Base-by-base conservation (phyloP, 1,140 invertebrate genomes). In the Apis cerana region DNA sequence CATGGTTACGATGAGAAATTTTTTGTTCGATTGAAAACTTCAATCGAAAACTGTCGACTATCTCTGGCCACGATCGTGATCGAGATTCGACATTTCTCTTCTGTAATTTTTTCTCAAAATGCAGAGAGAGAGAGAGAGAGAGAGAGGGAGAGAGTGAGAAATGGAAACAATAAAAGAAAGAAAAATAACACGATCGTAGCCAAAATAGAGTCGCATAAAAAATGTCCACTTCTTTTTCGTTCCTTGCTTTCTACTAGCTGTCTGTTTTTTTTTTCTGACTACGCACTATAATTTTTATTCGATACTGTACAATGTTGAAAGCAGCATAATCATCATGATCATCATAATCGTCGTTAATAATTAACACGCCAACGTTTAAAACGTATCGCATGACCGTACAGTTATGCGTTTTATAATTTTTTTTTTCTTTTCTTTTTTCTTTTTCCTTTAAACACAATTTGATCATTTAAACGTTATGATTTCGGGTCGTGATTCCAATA, bases 291-390 rank as follows among this genome's bases (percentile, higher is more conserved):
- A 88, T 82, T 90, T 92, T 92, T 91, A 91, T 92, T 92, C 89
- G 88, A 89, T 90, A 91, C 90, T 91, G 90, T 91, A 90, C 90
- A 92, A 85, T 91, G 85, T 89, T 90, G 67, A 81, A 91, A 92
- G 90, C 91, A 90, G 80, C 85, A 90, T 82, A 91, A 88, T 88
- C 43, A 74, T 88, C 67, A 88, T 88, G 23, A 74, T 88, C 67
- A 85, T 88, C 86, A 85, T 89, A 77, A 89, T 85, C 79, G 79
- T 85, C 65, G 54, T 82, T 76, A 86, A 88, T 90, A 87, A 89
- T 85, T 88, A 83, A 86, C 75, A 77, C 72, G 65, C 80, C 75
- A 62, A 88, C 58, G 79, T 58, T 82, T 81, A 75, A 87, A 65
- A 43, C 33, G 75, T 78, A 69, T 68, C 69, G 77, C 77, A 84